Base-by-base conservation (phyloP, 2,113 vertebrate genomes). In the Felis catus region DNA sequence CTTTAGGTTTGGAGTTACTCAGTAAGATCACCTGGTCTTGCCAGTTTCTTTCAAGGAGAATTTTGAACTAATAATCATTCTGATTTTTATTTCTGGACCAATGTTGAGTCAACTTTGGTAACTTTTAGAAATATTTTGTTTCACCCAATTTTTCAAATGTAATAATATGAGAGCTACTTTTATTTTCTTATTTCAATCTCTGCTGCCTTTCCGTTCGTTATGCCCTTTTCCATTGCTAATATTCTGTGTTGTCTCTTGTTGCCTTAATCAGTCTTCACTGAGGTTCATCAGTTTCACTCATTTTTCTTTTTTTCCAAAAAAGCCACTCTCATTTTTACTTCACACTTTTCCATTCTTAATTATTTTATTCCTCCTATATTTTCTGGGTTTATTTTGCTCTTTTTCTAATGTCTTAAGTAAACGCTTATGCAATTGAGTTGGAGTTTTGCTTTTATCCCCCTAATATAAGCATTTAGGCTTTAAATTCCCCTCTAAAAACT, bases 391-490 rank as follows among this genome's bases (percentile, higher is more conserved):
- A 68, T 95, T 79, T 93, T 68, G 36, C 33, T 93, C 9, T 96
- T 83, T 90, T 97, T 86, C 15, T 73, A 84, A 48, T 41, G 15
- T 61, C 78, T 81, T 91, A 70, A 95, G 85, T 81, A 92, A 94
- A 89, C 79, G 15, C 58, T 68, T 78, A 71, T 8, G 7, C 27
- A 61, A 70, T 58, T 85, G 74, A 19, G 16, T 89, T 74, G 53
- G 55, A 92, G 25, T 71, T 92, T 96, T 94, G 16, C 31, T 73
- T 74, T 68, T 66, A 55, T 73, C 12, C 25, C 11, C 41, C 70
- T 94, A 45, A 55, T 45, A 53, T 36, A 93, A 96, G 25, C 70
- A 79, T 73, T 94, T 94, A 45, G 45, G 10, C 68, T 95, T 90
- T 86, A 55, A 78, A 33, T 85, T 95, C 88, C 61, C 71, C 48